phyloP scores from a whole-genome alignment of 2,797 vertebrate species.

The Sphenodon punctatus region DNA sequence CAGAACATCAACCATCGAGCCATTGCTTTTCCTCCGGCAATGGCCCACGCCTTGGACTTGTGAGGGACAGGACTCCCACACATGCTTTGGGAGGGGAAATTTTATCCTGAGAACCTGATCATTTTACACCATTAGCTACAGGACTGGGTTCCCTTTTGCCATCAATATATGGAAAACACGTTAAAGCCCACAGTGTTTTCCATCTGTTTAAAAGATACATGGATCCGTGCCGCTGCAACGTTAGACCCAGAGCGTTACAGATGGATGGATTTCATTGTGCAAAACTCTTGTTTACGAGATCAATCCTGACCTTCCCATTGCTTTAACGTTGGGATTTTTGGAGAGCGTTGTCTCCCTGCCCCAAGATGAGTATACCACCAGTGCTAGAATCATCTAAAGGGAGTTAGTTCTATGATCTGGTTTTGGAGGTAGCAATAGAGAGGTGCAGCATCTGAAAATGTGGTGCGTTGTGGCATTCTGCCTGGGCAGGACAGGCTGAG shows the following conservation, averaged over 20 bases:
- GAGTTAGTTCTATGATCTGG: rapidly evolving
- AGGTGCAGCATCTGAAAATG: neutral
- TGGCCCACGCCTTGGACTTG: neutral
- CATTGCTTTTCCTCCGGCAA: neutral
- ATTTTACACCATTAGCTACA: neutral
- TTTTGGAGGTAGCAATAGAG: neutral
- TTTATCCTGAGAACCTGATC: neutral
- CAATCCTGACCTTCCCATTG: neutral
- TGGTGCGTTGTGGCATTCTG: neutral
- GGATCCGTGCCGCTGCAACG: neutral
- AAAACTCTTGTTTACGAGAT: neutral
- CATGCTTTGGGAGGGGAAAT: neutral
- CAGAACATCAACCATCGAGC: neutral
- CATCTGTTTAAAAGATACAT: neutral
- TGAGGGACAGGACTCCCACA: neutral
- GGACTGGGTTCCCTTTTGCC: neutral
- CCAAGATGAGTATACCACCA: too few relatives aligned
- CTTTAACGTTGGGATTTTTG: neutral
- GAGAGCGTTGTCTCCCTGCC: too few relatives aligned
- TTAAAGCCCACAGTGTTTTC: neutral
- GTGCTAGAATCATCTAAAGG: neutral
- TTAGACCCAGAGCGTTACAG: neutral
- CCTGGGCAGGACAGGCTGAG: neutral
- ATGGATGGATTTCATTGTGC: neutral
- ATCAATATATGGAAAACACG: neutral